Conservation (phyloP, 2,797 vertebrate genomes). For the Buceros bicornis region DNA sequence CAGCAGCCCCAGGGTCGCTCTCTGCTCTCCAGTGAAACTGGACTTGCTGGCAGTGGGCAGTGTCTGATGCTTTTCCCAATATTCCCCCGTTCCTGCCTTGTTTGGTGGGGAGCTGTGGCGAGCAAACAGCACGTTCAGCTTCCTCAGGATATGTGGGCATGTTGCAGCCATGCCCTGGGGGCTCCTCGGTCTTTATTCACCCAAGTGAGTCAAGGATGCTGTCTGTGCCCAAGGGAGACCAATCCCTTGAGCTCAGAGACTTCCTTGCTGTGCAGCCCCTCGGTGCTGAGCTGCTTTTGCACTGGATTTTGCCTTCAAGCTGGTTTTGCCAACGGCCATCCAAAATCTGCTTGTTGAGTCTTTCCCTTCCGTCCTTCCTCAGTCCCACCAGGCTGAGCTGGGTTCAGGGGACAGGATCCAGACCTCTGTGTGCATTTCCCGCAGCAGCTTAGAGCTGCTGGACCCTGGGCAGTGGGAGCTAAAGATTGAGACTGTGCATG, state of each 20-base stretch:
- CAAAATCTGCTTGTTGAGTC: neutral
- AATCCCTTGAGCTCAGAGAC: neutral
- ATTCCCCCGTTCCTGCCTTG: accelerated
- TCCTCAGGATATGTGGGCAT: neutral
- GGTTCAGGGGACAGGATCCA: neutral
- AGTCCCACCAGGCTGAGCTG: neutral
- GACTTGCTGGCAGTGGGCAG: neutral
- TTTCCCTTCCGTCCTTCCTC: neutral
- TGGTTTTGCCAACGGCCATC: neutral
- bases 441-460: neutral
- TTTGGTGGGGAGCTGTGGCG: accelerated
- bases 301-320: neutral
- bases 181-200: neutral
- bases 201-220: neutral
- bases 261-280: neutral
- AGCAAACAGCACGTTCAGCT: neutral
- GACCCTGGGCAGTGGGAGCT: neutral
- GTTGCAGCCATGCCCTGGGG: neutral
- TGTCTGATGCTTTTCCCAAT: neutral
- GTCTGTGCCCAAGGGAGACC: neutral
- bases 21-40: neutral
- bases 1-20: neutral
- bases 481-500: neutral
- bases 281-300: neutral
- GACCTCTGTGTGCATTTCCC: neutral